Evolutionary conservation across 2,113 vertebrate genomes (phyloP).

Genomic region (Malurus cyaneus): DNA sequence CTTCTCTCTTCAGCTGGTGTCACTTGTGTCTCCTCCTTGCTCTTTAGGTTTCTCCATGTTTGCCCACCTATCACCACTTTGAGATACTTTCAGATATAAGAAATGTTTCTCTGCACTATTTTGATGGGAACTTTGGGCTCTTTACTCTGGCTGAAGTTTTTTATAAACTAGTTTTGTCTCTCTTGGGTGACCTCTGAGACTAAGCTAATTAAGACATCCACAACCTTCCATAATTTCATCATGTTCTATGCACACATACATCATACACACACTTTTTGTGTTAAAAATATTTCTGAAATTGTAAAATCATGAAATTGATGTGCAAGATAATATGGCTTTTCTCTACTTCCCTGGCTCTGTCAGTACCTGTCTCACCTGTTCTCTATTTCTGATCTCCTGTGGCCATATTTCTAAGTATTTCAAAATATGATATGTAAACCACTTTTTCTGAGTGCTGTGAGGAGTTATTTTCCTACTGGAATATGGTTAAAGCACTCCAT

Average conservation of each 20-base stretch:
- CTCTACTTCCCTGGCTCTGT: not conserved
- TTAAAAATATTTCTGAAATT: not conserved
- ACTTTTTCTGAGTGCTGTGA: not conserved
- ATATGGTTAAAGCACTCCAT: not conserved
- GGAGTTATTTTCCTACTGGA: not conserved
- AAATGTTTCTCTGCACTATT: not conserved
- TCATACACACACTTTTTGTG: not conserved
- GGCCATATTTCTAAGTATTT: not conserved
- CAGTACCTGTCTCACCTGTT: not conserved
- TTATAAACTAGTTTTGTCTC: not conserved
- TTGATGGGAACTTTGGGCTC: not conserved
- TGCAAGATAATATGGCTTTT: not conserved
- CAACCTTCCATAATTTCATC: not conserved
- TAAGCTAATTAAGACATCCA: not conserved
- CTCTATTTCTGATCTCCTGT: not conserved
- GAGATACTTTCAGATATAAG: not conserved
- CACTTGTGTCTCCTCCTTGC: constrained; percentile 22
- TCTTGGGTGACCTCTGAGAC: not conserved
- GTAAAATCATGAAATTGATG: not conserved
- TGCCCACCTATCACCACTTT: not conserved
- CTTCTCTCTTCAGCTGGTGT: not conserved
- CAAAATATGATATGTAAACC: not conserved
- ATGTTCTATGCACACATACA: not conserved
- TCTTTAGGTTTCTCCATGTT: constrained; percentile 6
- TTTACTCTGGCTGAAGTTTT: not conserved